These are phyloP conservation scores for Drosophila nr. fundita DNA, from an alignment of 2,888 invertebrate species.

Conservation along the genomic window DNA sequence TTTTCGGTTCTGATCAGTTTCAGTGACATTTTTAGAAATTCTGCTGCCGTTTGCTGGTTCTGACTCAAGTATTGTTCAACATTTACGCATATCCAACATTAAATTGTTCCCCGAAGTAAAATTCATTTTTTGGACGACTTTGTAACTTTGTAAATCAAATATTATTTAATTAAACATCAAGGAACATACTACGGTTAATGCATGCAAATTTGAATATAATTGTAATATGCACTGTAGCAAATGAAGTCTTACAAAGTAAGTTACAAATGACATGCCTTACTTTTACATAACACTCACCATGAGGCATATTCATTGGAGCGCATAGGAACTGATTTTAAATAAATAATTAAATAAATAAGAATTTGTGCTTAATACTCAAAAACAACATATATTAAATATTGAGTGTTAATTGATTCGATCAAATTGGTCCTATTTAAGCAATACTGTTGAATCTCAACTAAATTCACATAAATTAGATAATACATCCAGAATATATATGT, in stretches of 20 bases:
- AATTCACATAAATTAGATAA: background rate
- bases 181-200: background rate
- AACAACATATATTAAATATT: background rate
- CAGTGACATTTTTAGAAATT: slow-evolving; percentile 32
- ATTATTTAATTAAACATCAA: background rate
- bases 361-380: background rate
- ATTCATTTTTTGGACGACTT: background rate
- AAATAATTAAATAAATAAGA: background rate
- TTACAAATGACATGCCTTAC: background rate
- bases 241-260: background rate
- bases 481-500: no score
- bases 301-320: background rate
- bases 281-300: background rate
- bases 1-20: slow-evolving; percentile 30
- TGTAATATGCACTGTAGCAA: background rate
- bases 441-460: background rate
- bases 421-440: background rate
- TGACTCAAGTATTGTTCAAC: no score
- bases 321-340: background rate
- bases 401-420: background rate
- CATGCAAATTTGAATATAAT: background rate
- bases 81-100: background rate
- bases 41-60: slow-evolving; percentile 30
- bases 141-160: background rate
- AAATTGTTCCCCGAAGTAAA: background rate